Base-by-base conservation (phyloP, 1,140 invertebrate species). In the Tetragnatha versicolor region DNA sequence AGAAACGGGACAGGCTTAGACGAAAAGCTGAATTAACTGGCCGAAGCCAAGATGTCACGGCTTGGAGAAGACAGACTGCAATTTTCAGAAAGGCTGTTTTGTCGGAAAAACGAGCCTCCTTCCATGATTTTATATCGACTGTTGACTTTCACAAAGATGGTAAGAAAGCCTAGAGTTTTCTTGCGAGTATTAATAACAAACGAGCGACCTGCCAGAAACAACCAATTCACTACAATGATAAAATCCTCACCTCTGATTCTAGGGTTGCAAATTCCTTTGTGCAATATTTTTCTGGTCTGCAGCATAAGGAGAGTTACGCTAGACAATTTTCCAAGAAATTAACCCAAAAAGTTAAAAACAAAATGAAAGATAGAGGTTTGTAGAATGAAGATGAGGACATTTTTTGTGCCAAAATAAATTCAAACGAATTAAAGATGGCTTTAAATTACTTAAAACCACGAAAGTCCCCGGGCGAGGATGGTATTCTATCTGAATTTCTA, bases 381-480 rank as follows among this genome's bases (percentile, higher is more conserved):
- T n/a, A 20, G 47, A 4, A 14, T n/a, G 5, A 14, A 5, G n/a
- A n/a, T n/a, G 14, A 51, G 5, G 5, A 14, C 25, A 63, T 63
- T 37, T 63, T 39, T 37, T 14, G 12, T 17, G 12, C 60, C 3
- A 14, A 14, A 9, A 6, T 63, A 3, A 25, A 31, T 20, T 10
- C 14, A 27, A 35, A 63, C 12, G 25, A 22, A 35, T 35, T 63
- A 10, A 29, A n/a, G n/a, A n/a, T n/a, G n/a, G n/a, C n/a, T n/a
- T n/a, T n/a, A n/a, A n/a, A n/a, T n/a, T n/a, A n/a, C n/a, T n/a
- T n/a, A n/a, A 3, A 63, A 17, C 25, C n/a, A 9, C 3, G 60
- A n/a, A 63, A 37, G 39, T 63, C 60, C 10, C 60, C 60, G 5
- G 60, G 60, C n/a, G n/a, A n/a, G n/a, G n/a, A n/a, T n/a, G n/a